Evolutionary conservation across 2,797 vertebrate genomes (phyloP), one percentile per base, ranked within the genome.

Genomic region (Decapterus maruadsi): DNA sequence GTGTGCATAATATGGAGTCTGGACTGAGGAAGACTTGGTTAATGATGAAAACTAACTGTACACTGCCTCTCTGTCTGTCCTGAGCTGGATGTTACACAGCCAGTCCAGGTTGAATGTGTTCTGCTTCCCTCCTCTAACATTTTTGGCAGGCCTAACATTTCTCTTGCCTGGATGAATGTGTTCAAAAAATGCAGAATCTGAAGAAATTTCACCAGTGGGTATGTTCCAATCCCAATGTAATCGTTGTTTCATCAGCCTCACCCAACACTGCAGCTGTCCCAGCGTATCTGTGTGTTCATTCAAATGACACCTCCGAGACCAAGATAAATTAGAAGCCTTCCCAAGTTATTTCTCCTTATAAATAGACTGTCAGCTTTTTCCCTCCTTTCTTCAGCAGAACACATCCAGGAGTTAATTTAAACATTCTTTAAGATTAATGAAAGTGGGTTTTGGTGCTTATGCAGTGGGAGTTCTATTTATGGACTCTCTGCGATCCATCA

Each of bases 341-440:
- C 86, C 74, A 81, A 88, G 93, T 94, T 95, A 94, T 94, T 94
- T 93, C 90, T 90, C 84, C 89, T 91, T 90, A 92, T 93, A 95
- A 95, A 94, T 89, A 93, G 88, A 88, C 89, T 92, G 93, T 93
- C 93, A 92, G 87, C 84, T 77, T 73, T 78, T 71, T 8, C 69
- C 63, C 82, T 82, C 82, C 84, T 87, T 87, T 84, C 78, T 84
- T 84, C 78, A 80, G 87, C 73, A 87, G 74, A 89, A 92, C 79
- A 93, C 86, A 94, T 90, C 77, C 83, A 73, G 65, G 87, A 93
- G 93, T 94, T 94, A 88, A 95, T 94, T 93, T 93, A 94, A 92
- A 94, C 90, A 93, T 94, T 94, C 88, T 90, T 91, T 92, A 93
- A 93, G 95, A 95, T 95, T 90, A 94, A 95, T 95, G 93, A 91